Conservation (phyloP, 2,797 vertebrate genomes). For the Cyprinella venusta region DNA sequence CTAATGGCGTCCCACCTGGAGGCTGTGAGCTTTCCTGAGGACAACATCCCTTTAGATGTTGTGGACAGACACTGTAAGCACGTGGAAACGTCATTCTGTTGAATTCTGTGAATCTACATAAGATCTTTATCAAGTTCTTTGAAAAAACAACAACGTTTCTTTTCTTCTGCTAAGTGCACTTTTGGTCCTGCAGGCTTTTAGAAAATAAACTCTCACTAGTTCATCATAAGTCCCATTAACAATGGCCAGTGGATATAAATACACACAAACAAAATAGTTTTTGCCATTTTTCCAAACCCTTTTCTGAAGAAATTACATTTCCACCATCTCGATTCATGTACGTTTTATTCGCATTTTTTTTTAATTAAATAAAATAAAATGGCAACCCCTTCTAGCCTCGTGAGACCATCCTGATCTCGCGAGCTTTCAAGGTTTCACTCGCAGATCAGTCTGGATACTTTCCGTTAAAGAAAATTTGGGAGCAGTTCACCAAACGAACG, state of each 20-base stretch:
- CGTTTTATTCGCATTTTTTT: neutral
- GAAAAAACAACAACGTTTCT: neutral
- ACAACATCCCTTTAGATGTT: slow-evolving; percentile 85
- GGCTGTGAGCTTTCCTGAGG: slow-evolving; percentile 95
- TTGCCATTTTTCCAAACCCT: neutral
- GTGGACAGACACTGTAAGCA: slow-evolving; percentile 96
- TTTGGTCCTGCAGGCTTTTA: neutral
- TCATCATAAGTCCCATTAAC: neutral
- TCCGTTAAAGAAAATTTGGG: too few relatives aligned
- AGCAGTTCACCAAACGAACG: too few relatives aligned
- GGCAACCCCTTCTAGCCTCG: neutral
- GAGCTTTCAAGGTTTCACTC: too few relatives aligned
- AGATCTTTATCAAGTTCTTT: neutral
- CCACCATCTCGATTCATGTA: neutral
- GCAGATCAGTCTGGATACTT: too few relatives aligned
- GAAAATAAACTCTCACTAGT: neutral
- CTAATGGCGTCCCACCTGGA: slow-evolving; percentile 72
- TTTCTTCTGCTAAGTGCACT: neutral
- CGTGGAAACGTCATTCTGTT: neutral
- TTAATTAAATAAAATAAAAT: neutral
- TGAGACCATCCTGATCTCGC: too few relatives aligned
- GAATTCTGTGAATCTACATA: neutral
- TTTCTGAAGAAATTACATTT: neutral
- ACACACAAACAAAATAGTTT: neutral
- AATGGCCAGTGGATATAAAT: neutral